These are phyloP conservation scores for Synergus umbraculus DNA, from an alignment of 2,888 invertebrate species.

Conservation along the genomic window DNA sequence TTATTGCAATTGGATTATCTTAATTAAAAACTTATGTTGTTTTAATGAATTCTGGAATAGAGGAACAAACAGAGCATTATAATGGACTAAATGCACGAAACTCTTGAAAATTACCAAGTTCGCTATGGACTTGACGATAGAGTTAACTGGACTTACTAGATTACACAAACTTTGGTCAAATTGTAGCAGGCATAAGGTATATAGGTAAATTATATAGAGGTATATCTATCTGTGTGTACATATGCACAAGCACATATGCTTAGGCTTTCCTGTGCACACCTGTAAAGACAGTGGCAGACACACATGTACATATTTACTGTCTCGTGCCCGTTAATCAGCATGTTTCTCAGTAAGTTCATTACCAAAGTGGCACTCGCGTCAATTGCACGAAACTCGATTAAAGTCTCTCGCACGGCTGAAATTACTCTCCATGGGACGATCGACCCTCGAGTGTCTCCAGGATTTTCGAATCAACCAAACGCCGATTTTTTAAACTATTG, in stretches of 20 bases:
- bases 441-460: neutral
- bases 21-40: neutral
- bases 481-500: neutral
- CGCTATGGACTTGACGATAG: constrained; percentile 6
- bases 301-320: constrained; percentile 49
- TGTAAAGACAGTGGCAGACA: constrained; percentile 44
- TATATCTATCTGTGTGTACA: neutral
- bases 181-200: constrained; percentile 33
- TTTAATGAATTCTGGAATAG: constrained; percentile 14
- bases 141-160: constrained; percentile 13
- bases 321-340: constrained; percentile 59
- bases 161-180: constrained; percentile 39
- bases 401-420: constrained; percentile 53
- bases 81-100: neutral
- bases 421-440: constrained; percentile 49
- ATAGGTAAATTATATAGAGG: constrained; percentile 16
- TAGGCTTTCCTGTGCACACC: constrained; percentile 32
- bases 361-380: constrained; percentile 64
- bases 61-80: constrained; percentile 4
- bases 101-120: constrained; percentile 21
- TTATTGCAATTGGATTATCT: too few relatives aligned
- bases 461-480: neutral
- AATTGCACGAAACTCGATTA: constrained; percentile 62
- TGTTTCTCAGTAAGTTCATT: constrained; percentile 63
- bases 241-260: constrained; percentile 26